These are phyloP conservation scores for Cataglyphis hispanica DNA, from an alignment of 1,140 invertebrate genomes.

Conservation along the genomic window DNA sequence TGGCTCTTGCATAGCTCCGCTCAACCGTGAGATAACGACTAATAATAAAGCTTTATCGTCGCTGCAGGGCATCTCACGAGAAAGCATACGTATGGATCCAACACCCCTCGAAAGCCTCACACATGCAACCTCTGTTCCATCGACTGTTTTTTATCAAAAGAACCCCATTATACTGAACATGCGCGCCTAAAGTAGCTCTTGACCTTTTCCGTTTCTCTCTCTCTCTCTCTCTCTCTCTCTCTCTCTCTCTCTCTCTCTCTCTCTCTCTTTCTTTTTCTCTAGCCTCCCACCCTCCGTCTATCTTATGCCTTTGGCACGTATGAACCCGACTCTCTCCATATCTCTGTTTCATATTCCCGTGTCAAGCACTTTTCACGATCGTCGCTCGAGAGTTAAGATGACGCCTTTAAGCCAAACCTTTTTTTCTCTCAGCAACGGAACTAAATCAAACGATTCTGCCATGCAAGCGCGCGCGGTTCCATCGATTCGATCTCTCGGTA, in stretches of 20 bases:
- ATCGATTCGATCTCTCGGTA: neutral
- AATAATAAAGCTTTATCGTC: slow-evolving; percentile 66
- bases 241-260: neutral
- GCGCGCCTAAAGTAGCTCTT: slow-evolving; percentile 68
- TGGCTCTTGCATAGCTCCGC: neutral
- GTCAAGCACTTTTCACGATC: slow-evolving; percentile 57
- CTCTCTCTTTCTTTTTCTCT: neutral
- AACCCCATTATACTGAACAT: slow-evolving; percentile 65
- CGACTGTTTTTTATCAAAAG: slow-evolving; percentile 69
- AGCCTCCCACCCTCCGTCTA: slow-evolving; percentile 12
- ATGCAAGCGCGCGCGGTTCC: slow-evolving; percentile 2
- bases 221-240: neutral
- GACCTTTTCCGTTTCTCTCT: slow-evolving; percentile 46
- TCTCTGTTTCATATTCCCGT: slow-evolving; percentile 53
- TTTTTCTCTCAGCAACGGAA: slow-evolving; percentile 4
- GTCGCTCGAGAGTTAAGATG: slow-evolving; percentile 56
- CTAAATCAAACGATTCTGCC: slow-evolving; percentile 52
- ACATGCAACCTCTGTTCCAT: slow-evolving; percentile 58
- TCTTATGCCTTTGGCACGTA: slow-evolving; percentile 26
- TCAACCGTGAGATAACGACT: slow-evolving; percentile 57
- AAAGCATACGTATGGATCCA: slow-evolving; percentile 37
- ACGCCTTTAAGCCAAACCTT: slow-evolving; percentile 48
- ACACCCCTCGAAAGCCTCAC: slow-evolving; percentile 43
- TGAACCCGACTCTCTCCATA: slow-evolving; percentile 7
- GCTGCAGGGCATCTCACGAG: slow-evolving; percentile 43